Conservation (phyloP, 2,797 vertebrate genomes). For the Sus cebifrons region DNA sequence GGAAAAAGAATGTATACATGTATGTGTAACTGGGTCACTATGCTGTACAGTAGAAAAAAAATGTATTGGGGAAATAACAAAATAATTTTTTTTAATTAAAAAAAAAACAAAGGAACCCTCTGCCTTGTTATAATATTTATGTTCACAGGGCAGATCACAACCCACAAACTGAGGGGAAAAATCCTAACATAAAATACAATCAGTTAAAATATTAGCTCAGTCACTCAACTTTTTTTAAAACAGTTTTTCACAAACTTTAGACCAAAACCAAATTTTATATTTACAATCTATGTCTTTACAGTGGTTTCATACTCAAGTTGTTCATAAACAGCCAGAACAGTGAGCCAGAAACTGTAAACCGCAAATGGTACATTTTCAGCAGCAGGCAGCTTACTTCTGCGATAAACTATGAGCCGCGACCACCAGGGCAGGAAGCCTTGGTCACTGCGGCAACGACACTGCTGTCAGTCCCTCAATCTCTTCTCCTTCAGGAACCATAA, state of each 20-base stretch:
- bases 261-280: not conserved
- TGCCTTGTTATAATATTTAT: not conserved
- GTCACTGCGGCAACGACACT: accelerated
- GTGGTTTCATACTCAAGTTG: not conserved
- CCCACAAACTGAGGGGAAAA: not conserved
- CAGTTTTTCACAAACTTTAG: not conserved
- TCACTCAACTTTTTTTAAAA: not conserved
- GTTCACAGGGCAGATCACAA: not conserved
- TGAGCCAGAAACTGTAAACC: not conserved
- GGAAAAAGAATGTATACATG: no score
- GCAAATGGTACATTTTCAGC: not conserved
- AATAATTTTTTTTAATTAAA: no score
- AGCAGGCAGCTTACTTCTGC: not conserved
- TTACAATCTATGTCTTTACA: not conserved
- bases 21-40: no score
- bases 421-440: not conserved
- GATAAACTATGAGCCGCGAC: not conserved
- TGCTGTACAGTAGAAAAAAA: no score
- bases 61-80: no score
- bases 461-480: not conserved
- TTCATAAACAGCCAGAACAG: not conserved
- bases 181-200: not conserved
- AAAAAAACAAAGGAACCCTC: not conserved
- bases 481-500: not conserved
- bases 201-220: conserved; percentile 44